These are phyloP conservation scores for Pangasianodon gigas DNA, from an alignment of 2,113 vertebrate species.

Conservation along the genomic window DNA sequence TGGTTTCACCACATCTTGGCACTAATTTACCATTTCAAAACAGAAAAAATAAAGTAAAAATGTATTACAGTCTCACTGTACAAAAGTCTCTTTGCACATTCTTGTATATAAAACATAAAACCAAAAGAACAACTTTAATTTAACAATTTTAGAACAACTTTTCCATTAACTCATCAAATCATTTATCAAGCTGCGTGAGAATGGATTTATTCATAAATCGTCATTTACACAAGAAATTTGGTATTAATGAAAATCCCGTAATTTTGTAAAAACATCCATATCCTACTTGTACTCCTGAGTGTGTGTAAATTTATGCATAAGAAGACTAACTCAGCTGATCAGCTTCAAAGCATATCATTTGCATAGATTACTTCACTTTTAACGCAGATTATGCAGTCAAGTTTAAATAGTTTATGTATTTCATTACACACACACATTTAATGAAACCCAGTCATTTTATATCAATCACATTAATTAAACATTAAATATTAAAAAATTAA, in stretches of 20 bases:
- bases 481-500: background rate
- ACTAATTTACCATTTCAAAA: background rate
- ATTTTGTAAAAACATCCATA: no score
- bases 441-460: background rate
- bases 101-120: background rate
- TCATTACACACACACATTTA: background rate
- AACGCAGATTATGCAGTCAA: background rate
- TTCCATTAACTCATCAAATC: background rate
- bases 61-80: background rate
- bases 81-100: background rate
- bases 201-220: background rate
- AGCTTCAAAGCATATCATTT: background rate
- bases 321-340: background rate
- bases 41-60: background rate
- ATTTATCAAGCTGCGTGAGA: background rate
- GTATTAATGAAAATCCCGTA: background rate
- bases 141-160: background rate
- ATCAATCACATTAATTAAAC: background rate
- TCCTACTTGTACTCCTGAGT: no score
- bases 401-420: background rate
- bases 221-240: background rate
- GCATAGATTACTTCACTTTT: background rate
- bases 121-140: no score
- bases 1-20: background rate
- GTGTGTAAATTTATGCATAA: background rate